These are phyloP conservation scores for Napeogenes inachia DNA, from an alignment of 2,888 invertebrate genomes.

Conservation along the genomic window DNA sequence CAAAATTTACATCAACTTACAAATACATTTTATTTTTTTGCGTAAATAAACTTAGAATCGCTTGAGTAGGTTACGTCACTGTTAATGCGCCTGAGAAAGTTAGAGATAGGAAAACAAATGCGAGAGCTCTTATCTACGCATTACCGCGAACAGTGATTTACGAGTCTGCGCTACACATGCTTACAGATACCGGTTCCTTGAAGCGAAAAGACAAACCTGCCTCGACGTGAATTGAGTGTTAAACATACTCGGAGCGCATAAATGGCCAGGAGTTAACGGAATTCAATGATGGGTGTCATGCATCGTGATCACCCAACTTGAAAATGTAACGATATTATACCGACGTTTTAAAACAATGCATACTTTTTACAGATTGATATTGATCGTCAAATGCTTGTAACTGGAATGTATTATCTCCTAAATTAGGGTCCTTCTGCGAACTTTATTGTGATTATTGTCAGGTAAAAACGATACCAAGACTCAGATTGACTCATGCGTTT, in stretches of 20 bases:
- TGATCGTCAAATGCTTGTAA: slow-evolving; percentile 11
- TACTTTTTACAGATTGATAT: too few species aligned
- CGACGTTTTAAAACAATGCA: slow-evolving; percentile 5
- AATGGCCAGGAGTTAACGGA: slow-evolving; percentile 44
- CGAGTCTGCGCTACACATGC: slow-evolving; percentile 47
- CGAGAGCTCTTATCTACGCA: slow-evolving; percentile 74
- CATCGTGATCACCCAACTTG: slow-evolving; percentile 20
- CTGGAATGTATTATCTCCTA: slow-evolving; percentile 12
- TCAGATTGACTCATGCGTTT: slow-evolving; percentile 11
- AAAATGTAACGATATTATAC: slow-evolving; percentile 4
- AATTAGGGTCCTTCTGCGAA: slow-evolving; percentile 24
- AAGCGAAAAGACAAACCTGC: slow-evolving; percentile 57
- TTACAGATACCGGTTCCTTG: slow-evolving; percentile 47
- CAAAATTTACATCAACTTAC: too few species aligned
- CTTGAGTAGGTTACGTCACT: slow-evolving; percentile 48
- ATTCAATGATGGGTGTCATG: slow-evolving; percentile 43
- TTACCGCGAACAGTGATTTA: slow-evolving; percentile 70
- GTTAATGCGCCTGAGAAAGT: slow-evolving; percentile 71
- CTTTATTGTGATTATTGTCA: slow-evolving; percentile 17
- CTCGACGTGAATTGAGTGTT: slow-evolving; percentile 65
- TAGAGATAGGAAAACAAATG: slow-evolving; percentile 75
- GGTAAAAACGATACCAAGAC: slow-evolving; percentile 17
- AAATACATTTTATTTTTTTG: neutral
- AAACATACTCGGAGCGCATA: slow-evolving; percentile 59
- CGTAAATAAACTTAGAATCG: slow-evolving; percentile 5